Conservation (phyloP, 2,113 vertebrate species). For the Regulus satrapa region DNA sequence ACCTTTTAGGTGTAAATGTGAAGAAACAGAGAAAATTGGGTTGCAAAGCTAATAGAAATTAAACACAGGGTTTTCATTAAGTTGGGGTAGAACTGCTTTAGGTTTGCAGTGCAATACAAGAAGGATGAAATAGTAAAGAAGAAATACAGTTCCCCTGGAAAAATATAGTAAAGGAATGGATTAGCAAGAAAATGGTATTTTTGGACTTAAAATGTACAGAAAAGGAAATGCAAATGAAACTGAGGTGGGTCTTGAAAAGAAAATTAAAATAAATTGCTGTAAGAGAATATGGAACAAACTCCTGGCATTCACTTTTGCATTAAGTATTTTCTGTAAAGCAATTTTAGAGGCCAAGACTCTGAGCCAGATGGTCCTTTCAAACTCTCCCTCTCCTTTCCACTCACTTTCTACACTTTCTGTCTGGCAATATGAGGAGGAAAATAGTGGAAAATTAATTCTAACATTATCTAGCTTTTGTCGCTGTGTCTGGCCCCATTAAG, state of each 20-base stretch:
- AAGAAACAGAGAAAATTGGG: not conserved
- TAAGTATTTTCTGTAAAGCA: not conserved
- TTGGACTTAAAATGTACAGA: not conserved
- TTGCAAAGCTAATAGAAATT: not conserved
- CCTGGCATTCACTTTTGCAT: not conserved
- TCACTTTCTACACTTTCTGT: not conserved
- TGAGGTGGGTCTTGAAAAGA: not conserved
- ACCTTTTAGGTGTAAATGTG: not conserved
- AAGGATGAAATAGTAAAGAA: not conserved
- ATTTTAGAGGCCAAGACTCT: not conserved
- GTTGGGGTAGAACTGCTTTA: not conserved
- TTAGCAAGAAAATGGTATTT: not conserved
- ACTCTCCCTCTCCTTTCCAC: not conserved
- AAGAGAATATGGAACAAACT: not conserved
- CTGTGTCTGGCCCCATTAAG: slow-evolving; percentile 21
- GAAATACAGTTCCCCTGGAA: not conserved
- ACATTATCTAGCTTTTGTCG: slow-evolving; percentile 25
- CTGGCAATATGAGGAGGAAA: not conserved
- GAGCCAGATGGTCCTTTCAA: slow-evolving; percentile 15
- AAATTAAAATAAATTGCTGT: not conserved
- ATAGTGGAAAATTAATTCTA: slow-evolving; percentile 42
- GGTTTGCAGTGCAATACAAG: not conserved
- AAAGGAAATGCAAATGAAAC: not conserved
- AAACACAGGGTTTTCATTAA: not conserved
- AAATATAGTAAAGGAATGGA: not conserved